A percentile compares a stretch with the other conserved stretches of the same genome.
Evolutionary conservation across 2,113 vertebrate genomes (phyloP).

Genomic region (Neotoma lepida): DNA sequence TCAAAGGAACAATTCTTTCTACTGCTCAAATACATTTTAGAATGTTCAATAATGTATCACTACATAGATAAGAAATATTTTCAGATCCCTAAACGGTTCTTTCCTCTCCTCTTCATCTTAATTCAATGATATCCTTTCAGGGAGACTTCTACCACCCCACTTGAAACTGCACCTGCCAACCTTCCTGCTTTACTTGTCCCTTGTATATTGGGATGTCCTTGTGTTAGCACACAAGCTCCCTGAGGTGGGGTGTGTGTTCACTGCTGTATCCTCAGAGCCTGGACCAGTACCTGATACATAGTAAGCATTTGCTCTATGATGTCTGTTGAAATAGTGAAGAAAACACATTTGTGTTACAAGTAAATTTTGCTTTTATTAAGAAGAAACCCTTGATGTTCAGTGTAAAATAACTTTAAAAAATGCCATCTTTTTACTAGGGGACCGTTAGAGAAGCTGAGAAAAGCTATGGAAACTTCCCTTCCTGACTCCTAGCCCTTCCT

Average conservation of each 20-base stretch:
- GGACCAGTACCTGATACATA: background rate
- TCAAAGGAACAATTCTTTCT: conserved; percentile 18
- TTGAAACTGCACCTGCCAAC: background rate
- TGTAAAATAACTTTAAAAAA: conserved; percentile 45
- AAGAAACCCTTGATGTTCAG: conserved; percentile 49
- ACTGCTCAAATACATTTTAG: conserved; percentile 3
- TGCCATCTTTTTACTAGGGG: background rate
- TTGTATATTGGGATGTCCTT: too few relatives aligned
- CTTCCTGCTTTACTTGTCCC: background rate
- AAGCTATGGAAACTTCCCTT: background rate
- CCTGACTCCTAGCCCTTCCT: background rate
- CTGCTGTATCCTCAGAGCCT: background rate
- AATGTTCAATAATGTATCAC: background rate
- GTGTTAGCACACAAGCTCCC: background rate
- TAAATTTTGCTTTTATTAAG: conserved; percentile 63
- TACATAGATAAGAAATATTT: background rate
- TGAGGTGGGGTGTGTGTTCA: background rate
- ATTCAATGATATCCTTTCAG: background rate
- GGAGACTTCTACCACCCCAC: background rate
- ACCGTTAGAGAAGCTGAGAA: background rate
- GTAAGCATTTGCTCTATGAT: background rate
- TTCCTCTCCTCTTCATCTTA: background rate
- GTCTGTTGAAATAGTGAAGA: conserved; percentile 28
- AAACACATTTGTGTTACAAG: conserved; percentile 52
- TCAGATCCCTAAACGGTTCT: background rate